These are phyloP conservation scores for Meriones unguiculatus DNA, from an alignment of 2,113 vertebrate genomes.

Conservation along the genomic window DNA sequence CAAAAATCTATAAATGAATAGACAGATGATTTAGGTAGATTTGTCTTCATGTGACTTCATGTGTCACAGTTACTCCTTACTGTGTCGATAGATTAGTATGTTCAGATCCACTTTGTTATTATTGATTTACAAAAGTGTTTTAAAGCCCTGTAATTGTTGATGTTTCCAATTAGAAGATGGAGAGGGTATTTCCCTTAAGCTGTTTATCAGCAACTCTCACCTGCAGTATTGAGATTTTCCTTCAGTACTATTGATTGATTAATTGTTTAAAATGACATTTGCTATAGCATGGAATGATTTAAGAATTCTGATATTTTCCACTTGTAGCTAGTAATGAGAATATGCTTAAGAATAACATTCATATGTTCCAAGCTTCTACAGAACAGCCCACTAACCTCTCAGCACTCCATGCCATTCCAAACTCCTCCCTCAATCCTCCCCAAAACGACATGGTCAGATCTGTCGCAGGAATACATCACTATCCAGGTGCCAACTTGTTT, in stretches of 20 bases:
- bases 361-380: constrained; percentile 2
- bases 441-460: background rate
- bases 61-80: background rate
- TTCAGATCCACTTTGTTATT: constrained; percentile 31
- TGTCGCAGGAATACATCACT: background rate
- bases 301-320: background rate
- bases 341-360: background rate
- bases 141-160: background rate
- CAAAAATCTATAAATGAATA: constrained; percentile 7
- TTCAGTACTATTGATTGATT: background rate
- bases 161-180: background rate
- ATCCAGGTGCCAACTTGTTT: background rate
- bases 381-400: background rate
- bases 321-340: background rate
- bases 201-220: background rate
- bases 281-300: background rate
- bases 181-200: background rate
- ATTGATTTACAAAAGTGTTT: constrained; percentile 33
- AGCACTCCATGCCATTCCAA: background rate
- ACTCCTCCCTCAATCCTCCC: background rate
- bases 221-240: background rate
- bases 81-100: background rate
- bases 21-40: background rate
- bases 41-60: background rate
- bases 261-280: background rate